phyloP scores from a whole-genome alignment of 2,113 vertebrate species.

The Chloroceryle aenea region DNA sequence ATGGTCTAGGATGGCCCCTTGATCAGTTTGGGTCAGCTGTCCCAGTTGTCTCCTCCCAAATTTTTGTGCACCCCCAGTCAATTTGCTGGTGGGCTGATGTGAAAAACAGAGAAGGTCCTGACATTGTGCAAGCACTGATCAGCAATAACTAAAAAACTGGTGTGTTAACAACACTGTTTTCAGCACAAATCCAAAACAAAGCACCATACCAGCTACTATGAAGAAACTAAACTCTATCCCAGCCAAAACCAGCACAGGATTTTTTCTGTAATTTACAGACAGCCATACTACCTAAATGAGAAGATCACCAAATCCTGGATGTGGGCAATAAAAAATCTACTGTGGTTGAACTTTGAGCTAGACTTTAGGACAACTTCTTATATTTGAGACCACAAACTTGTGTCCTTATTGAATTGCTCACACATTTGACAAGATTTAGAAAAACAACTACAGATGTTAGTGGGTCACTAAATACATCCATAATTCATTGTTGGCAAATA shows the following conservation, averaged over 20 bases:
- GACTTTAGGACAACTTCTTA: background rate
- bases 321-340: background rate
- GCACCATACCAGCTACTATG: too few species aligned
- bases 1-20: background rate
- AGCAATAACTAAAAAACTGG: background rate
- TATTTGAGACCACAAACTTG: background rate
- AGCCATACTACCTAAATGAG: background rate
- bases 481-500: background rate
- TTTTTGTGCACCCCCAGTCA: background rate
- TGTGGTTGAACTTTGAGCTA: background rate
- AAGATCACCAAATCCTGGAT: background rate
- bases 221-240: background rate
- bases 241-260: background rate
- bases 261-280: background rate
- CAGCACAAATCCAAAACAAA: background rate
- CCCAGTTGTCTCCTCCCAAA: background rate
- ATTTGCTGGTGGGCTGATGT: background rate
- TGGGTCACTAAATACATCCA: background rate
- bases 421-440: background rate
- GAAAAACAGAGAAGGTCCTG: background rate
- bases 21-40: background rate
- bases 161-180: background rate
- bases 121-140: background rate
- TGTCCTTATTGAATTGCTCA: background rate
- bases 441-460: background rate